These are phyloP conservation scores for Caenorhabditis plicata DNA, from an alignment of 2,888 invertebrate genomes.

Conservation along the genomic window DNA sequence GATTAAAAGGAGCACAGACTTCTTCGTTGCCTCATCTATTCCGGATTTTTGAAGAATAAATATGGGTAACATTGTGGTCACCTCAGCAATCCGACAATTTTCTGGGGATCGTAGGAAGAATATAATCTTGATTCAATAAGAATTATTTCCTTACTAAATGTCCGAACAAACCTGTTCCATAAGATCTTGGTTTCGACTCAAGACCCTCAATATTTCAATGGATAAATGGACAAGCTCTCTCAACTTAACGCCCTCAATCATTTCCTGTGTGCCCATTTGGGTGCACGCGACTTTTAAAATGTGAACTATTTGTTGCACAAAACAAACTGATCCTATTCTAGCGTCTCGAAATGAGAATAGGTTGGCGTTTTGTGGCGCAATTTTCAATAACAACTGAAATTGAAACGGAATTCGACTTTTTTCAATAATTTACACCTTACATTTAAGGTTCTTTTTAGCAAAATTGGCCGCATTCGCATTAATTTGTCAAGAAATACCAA, in stretches of 20 bases:
- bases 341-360: conserved; percentile 32
- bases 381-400: conserved; percentile 34
- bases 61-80: conserved; percentile 27
- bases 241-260: conserved; percentile 41
- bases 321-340: conserved; percentile 16
- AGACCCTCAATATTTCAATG: conserved; percentile 15
- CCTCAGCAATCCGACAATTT: conserved; percentile 27
- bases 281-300: conserved; percentile 41
- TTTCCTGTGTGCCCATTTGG: conserved; percentile 25
- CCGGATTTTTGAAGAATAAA: conserved; percentile 33
- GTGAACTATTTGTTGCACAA: conserved; percentile 37
- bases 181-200: conserved; percentile 30
- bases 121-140: conserved; percentile 27
- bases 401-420: neutral
- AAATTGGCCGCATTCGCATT: conserved; percentile 43
- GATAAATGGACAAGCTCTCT: conserved; percentile 35
- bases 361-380: conserved; percentile 33
- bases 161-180: conserved; percentile 17
- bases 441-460: conserved; percentile 51
- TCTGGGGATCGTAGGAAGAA: conserved; percentile 24
- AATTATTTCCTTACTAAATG: neutral
- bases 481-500: conserved; percentile 47
- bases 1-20: conserved; percentile 12
- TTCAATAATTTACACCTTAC: conserved; percentile 21
- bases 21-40: conserved; percentile 28